Base-by-base conservation (phyloP, 2,113 vertebrate species). In the Erinaceus europaeus region DNA sequence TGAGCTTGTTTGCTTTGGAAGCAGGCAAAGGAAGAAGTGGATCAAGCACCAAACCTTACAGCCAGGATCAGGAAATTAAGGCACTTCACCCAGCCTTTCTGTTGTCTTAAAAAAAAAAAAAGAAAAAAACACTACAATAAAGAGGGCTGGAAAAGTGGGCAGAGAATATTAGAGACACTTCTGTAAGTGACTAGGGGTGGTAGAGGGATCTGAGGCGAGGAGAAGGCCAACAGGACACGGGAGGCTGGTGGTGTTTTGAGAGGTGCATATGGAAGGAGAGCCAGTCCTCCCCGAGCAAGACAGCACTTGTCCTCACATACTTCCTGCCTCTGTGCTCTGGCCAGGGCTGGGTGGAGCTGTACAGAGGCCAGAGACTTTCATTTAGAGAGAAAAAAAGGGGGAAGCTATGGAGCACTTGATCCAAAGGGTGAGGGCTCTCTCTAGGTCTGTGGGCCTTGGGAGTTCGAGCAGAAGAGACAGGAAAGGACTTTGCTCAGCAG, bases 1-100 rank as follows among this genome's bases (percentile, higher is more conserved):
- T 18, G 13, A 27, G 68, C 72, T 50, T 92, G 83, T 91, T 92
- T 93, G 87, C 72, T 92, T 75, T 92, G 86, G 89, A 86, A 65
- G 88, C 74, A 53, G 48, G 80, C 69, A 88, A 72, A 92, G 84
- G 94, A 88, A 95, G 93, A 88, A 90, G 76, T 2, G 3, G 76
- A 65, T 91, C 71, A 86, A 89, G 79, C 36, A 71, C 55, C 36
- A 55, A 9, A 44, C 62, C 73, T 88, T 84, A 80, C 55, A 76
- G 86, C 17, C 71, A 71, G 0, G 67, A 92, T 93, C 57, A 91
- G 93, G 89, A 94, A 93, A 93, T 79, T 71, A 90, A 91, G 67
- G 44, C 38, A 23, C 44, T 55, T 50, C 29, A 67, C 50, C n/a
- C n/a, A n/a, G n/a, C n/a, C n/a, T n/a, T n/a, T n/a, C n/a, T n/a